Evolutionary conservation across 2,888 invertebrate genomes (phyloP), one percentile per base, ranked within the genome.

Genomic region (Anoplius nigerrimus): DNA sequence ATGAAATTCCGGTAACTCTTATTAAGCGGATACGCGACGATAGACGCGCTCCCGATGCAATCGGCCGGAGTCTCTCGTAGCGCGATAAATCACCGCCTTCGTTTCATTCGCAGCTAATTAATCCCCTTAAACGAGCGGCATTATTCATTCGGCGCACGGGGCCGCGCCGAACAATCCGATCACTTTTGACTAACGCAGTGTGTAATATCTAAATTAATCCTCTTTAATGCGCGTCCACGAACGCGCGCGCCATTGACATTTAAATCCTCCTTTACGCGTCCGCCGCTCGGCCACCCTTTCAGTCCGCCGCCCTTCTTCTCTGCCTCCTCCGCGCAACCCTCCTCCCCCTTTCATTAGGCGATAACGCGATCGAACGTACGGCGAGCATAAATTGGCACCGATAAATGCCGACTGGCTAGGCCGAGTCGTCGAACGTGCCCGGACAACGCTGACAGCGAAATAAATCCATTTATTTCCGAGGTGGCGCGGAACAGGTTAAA

Each of bases 121-220:
- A 72, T 74, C 69, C 74, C 69, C 66, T 74, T 70, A 72, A 66
- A 62, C 58, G 63, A 55, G 66, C 18, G 13, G 21, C 34, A 34
- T 34, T 34, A 34, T 48, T 48, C 48, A 48, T 18, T 13, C 48
- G 16, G 5, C 48, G 48, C 2, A 6, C 48, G 18, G 34, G 34
- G 34, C 11, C 1, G 34, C 34, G 34, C 34, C 6, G 52, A 57
- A 48, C 46, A 61, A 66, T 66, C 55, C 69, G 59, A 70, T 72
- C 66, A 66, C 72, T 64, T 72, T 66, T 69, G 54, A 63, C 64
- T 64, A 51, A 65, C 67, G 53, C 68, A 53, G 58, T 56, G 57
- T 27, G 51, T 48, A 70, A 48, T 48, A 48, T 48, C 48, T 72
- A 66, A 72, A 72, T 67, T 69, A 62, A 74, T 72, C 64, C 67